phyloP scores from a whole-genome alignment of 2,888 invertebrate species.

The Xestia c-nigrum region DNA sequence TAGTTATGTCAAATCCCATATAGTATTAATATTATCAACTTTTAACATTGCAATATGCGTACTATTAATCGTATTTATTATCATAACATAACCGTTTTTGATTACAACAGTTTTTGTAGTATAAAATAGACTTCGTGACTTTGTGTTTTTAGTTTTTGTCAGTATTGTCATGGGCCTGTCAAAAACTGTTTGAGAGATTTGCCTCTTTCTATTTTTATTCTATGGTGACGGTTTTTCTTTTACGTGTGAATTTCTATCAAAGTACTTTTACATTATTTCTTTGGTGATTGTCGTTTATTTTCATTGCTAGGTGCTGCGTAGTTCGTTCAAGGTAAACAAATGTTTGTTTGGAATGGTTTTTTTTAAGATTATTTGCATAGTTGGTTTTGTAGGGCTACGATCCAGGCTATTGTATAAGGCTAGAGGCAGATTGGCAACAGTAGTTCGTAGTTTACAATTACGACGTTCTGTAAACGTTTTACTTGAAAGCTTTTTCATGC shows the following conservation, averaged over 20 bases:
- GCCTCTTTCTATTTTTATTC: conserved; percentile 4
- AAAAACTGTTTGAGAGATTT: background rate
- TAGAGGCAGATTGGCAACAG: background rate
- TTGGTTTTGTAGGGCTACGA: background rate
- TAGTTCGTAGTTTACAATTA: background rate
- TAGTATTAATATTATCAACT: background rate
- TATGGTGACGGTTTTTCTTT: conserved; percentile 21
- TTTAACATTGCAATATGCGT: background rate
- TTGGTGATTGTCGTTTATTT: conserved; percentile 62
- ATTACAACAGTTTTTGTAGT: background rate
- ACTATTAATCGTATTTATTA: background rate
- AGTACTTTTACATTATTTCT: conserved; percentile 54
- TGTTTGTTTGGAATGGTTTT: background rate
- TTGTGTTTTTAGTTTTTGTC: background rate
- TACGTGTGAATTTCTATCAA: conserved; percentile 59
- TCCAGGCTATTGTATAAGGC: background rate
- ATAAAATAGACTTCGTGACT: background rate
- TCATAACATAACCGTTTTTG: background rate
- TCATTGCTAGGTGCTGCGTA: conserved; percentile 50
- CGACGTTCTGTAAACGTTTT: background rate
- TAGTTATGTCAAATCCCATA: background rate
- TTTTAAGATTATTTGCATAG: conserved; percentile 1
- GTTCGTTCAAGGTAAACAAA: conserved; percentile 27
- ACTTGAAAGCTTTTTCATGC: background rate
- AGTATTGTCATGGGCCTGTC: background rate